These are phyloP conservation scores for Rhabditoides inermis DNA, from an alignment of 2,888 invertebrate species.

Conservation along the genomic window DNA sequence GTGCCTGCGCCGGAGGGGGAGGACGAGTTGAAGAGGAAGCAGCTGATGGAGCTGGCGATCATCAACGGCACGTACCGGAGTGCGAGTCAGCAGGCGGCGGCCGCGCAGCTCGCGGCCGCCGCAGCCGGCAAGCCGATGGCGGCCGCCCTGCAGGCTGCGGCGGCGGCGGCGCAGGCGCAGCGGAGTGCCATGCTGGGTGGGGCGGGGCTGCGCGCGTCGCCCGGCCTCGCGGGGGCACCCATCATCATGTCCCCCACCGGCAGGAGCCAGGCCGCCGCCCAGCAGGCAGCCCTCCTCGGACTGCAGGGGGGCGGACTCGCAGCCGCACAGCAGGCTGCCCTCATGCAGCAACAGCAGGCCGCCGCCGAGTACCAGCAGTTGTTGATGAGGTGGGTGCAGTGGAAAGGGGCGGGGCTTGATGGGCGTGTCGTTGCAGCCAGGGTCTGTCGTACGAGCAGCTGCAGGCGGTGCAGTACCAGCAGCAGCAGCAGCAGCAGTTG, in stretches of 20 bases:
- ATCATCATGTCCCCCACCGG: slow-evolving; percentile 38
- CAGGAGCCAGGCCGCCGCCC: slow-evolving; percentile 3
- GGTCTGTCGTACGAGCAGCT: not conserved
- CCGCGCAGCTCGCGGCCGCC: slow-evolving; percentile 23
- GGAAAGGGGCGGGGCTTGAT: no score
- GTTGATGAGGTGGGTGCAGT: slow-evolving; percentile 27
- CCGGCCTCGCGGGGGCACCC: slow-evolving; percentile 39
- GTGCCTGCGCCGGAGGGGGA: slow-evolving; percentile 98
- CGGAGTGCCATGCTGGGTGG: not conserved
- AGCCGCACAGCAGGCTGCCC: slow-evolving; percentile 25
- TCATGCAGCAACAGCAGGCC: slow-evolving; percentile 25
- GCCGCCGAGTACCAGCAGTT: slow-evolving; percentile 36
- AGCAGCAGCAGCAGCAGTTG: slow-evolving; percentile 1
- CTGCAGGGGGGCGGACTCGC: not conserved
- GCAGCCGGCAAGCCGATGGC: slow-evolving; percentile 22
- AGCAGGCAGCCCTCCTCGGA: slow-evolving; percentile 10
- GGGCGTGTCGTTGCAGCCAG: not conserved
- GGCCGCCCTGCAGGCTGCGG: slow-evolving; percentile 12
- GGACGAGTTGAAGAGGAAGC: slow-evolving; percentile 97
- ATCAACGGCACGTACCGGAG: slow-evolving; percentile 95
- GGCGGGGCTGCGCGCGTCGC: not conserved
- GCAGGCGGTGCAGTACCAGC: not conserved
- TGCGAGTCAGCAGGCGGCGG: slow-evolving; percentile 23
- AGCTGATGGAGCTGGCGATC: slow-evolving; percentile 98
- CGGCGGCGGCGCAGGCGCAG: not conserved